Base-by-base conservation (phyloP, 1,140 invertebrate genomes). In the Trachelipus rathkii region DNA sequence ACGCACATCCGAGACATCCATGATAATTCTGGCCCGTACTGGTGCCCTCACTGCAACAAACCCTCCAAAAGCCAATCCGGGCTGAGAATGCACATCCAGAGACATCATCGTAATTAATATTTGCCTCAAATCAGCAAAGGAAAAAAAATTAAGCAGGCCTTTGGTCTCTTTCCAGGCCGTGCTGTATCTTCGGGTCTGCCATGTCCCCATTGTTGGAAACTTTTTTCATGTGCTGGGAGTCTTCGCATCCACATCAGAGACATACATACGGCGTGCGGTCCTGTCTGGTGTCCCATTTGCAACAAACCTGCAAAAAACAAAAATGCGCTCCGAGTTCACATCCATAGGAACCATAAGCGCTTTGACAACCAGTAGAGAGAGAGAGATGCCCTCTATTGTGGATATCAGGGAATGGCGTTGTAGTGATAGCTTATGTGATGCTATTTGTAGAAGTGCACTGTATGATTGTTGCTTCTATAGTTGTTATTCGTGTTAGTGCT, bases 261-360 rank as follows among this genome's bases (percentile, higher is more conserved):
- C 77, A 82, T 82, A 60, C 81, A 82, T 75, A 81, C 77, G 66
- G 72, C 77, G 72, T 74, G 77, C 70, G 81, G 81, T 70, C 81
- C 81, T 60, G 79, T 82, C 78, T 78, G 77, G 77, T 82, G 81
- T 76, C 77, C 77, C 71, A 81, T 82, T 72, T 82, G 81, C 76
- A 78, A 80, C 72, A 82, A 82, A 76, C 77, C 79, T 67, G 79
- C 81, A 75, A 82, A 82, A 77, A 82, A 82, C 77, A 82, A 81
- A 76, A 78, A 79, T 71, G 79, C 79, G 74, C 75, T 82, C 53
- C 79, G 79, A 71, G 79, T 80, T 71, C 81, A 82, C 76, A 82
- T 82, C 78, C 79, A 82, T 71, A 68, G 74, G 45, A 76, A 78
- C 71, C 77, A 78, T 69, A 78, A 72, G 67, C 78, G 74, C 46